These are phyloP conservation scores for Peromyscus melanophrys DNA, from an alignment of 2,797 vertebrate species.

Conservation along the genomic window DNA sequence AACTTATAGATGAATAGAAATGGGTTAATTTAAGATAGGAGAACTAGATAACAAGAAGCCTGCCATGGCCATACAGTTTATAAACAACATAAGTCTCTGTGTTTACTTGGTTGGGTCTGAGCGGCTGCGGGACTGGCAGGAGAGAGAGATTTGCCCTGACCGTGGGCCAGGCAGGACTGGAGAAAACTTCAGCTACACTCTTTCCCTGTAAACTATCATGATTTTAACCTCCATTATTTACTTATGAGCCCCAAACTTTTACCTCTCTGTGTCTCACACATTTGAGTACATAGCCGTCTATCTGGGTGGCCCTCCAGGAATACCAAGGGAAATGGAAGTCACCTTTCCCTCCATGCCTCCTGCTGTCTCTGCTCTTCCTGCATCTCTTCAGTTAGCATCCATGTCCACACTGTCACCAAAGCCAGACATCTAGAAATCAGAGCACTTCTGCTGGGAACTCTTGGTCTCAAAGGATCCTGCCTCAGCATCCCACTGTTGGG, in stretches of 20 bases:
- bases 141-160: too few relatives aligned
- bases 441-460: not conserved
- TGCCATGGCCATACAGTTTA: too few relatives aligned
- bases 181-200: too few relatives aligned
- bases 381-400: not conserved
- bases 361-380: not conserved
- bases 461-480: not conserved
- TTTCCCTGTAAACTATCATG: not conserved
- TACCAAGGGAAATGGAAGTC: not conserved
- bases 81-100: too few relatives aligned
- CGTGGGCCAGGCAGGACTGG: too few relatives aligned
- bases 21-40: too few relatives aligned
- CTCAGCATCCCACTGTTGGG: not conserved
- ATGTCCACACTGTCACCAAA: not conserved
- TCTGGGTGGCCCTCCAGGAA: not conserved
- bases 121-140: too few relatives aligned
- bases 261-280: not conserved
- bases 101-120: too few relatives aligned
- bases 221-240: not conserved
- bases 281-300: not conserved
- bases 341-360: not conserved
- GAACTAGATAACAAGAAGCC: too few relatives aligned
- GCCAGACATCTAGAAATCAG: not conserved
- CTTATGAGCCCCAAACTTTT: not conserved
- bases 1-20: too few relatives aligned